Base-by-base conservation (phyloP, 2,797 vertebrate species). In the Saxicola maurus region DNA sequence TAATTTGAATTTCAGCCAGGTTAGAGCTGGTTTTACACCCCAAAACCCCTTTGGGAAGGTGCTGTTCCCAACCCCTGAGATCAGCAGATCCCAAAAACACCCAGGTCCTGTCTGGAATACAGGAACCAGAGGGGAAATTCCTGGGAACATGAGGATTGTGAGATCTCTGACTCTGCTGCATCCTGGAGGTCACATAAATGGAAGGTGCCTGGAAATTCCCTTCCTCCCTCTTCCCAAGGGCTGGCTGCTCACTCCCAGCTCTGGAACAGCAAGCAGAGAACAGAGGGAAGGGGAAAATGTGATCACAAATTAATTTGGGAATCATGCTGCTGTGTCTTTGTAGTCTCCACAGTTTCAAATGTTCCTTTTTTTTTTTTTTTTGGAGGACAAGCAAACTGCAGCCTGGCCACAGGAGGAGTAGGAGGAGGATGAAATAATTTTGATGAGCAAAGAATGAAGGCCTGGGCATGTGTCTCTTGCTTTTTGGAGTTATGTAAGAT, bases 401-500 rank as follows among this genome's bases (percentile, higher is more conserved):
- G 80, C 14, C 60, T 42, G 79, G 74, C 78, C 77, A 48, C 73
- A 75, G 45, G 27, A 60, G 11, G 73, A 31, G 40, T 48, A 71
- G 40, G 52, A 55, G 40, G 57, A 72, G 42, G 56, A 49, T 18
- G 40, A 27, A 45, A 11, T 20, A 30, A 48, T 40, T 92, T 91
- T 85, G 42, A 56, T 60, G 48, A 31, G 78, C 72, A 71, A 49
- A 57, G 61, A 80, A 28, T 0, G 57, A 88, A 38, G 74, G 48
- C 28, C 46, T 82, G 52, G 65, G 46, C 1, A 25, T 61, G 66
- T 71, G 71, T 14, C 27, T 61, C 57, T 62, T 69, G 5, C 51
- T 86, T 77, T 55, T 43, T 31, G 7, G 31, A 27, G 75, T 88
- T 93, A 87, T 56, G 57, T 72, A 94, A 95, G 77, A 27, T 83